phyloP scores from a whole-genome alignment of 2,888 invertebrate genomes.

The Philopedon plagiatum region DNA sequence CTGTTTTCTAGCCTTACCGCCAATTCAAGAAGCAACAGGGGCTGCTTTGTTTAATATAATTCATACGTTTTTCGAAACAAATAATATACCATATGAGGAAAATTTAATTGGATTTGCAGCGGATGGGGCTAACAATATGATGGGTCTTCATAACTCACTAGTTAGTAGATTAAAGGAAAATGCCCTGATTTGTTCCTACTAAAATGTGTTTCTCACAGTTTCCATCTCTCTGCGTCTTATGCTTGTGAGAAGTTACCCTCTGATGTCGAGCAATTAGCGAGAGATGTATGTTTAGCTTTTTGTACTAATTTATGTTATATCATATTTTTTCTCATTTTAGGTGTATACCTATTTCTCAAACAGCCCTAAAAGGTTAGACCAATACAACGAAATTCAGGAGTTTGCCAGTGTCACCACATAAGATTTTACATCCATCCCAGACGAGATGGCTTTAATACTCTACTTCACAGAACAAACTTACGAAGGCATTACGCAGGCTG shows the following conservation, averaged over 20 bases:
- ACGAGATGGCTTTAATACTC: constrained; percentile 37
- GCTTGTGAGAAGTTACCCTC: not conserved
- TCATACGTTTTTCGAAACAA: not conserved
- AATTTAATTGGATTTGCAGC: too few relatives aligned
- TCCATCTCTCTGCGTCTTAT: too few relatives aligned
- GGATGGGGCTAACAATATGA: too few relatives aligned
- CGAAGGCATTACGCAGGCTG: constrained; percentile 18
- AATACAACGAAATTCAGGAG: not conserved
- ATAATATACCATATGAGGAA: too few relatives aligned
- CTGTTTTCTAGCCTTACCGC: not conserved
- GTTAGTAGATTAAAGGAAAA: too few relatives aligned
- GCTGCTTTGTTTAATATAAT: not conserved
- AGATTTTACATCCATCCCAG: constrained; percentile 15
- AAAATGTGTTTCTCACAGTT: too few relatives aligned
- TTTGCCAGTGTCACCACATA: constrained; percentile 7
- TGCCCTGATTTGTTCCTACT: constrained; percentile 55
- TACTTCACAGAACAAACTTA: constrained; percentile 37
- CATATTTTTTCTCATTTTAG: not conserved
- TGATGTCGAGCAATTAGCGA: not conserved
- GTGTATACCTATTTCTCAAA: constrained; percentile 6
- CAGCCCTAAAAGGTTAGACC: not conserved
- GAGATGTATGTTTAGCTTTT: not conserved
- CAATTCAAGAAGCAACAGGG: not conserved
- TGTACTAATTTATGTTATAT: not conserved
- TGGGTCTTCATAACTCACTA: too few relatives aligned